These are phyloP conservation scores for Elephas maximus DNA, from an alignment of 2,113 vertebrate species.

Conservation along the genomic window DNA sequence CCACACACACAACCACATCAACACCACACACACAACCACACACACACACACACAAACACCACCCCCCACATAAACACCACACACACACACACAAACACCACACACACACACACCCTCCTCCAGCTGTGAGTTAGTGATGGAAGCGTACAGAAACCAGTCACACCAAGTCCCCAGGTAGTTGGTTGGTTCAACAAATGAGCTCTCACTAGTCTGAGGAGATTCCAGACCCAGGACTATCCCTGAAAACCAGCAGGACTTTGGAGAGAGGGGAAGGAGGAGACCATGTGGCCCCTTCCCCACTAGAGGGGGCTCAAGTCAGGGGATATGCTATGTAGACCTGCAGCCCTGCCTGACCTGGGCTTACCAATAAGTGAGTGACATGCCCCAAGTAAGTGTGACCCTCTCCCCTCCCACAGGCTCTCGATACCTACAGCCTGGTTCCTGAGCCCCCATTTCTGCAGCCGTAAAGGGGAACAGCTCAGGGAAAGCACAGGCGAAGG, in stretches of 20 bases:
- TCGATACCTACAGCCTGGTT: background rate
- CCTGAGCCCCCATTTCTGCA: background rate
- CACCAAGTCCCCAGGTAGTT: background rate
- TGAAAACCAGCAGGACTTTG: background rate
- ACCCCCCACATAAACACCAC: too few relatives aligned
- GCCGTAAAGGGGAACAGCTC: too few relatives aligned
- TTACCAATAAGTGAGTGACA: background rate
- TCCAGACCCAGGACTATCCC: background rate
- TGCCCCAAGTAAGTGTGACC: background rate
- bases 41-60: too few relatives aligned
- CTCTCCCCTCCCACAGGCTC: background rate
- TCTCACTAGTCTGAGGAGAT: background rate
- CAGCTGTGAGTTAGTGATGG: background rate
- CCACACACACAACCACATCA: too few relatives aligned
- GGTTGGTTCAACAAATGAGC: background rate
- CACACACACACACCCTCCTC: too few relatives aligned
- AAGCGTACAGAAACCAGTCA: background rate
- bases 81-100: too few relatives aligned
- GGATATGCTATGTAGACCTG: rapidly evolving
- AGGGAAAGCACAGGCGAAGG: background rate
- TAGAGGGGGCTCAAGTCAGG: background rate
- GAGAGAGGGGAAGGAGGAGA: background rate
- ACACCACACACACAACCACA: background rate
- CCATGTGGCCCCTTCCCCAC: rapidly evolving
- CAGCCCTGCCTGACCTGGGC: background rate